A percentile compares a stretch with the other conserved stretches of the same genome.
These are phyloP conservation scores for Spondyliosoma cantharus DNA, from an alignment of 2,797 vertebrate species.

Conservation along the genomic window DNA sequence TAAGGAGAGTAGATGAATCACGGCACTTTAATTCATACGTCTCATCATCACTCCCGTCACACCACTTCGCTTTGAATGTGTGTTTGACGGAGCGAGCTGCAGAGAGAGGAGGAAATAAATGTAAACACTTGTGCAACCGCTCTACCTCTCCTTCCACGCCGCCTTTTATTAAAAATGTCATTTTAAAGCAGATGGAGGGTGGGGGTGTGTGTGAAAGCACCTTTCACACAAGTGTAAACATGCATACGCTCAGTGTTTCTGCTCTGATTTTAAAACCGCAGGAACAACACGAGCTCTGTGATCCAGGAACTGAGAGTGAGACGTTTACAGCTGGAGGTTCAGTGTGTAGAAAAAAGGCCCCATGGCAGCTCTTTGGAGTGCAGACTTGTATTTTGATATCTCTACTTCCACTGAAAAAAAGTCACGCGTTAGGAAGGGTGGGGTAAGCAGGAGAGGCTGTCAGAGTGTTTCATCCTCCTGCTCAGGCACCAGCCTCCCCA, in stretches of 20 bases:
- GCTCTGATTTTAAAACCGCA: conserved; percentile 47
- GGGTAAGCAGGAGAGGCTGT: conserved; percentile 17
- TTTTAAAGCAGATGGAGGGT: conserved; percentile 3
- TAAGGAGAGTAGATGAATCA: conserved; percentile 41
- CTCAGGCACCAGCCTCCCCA: conserved; percentile 43
- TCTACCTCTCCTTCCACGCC: conserved; percentile 22
- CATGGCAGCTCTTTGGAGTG: conserved; percentile 49
- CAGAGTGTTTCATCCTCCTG: conserved; percentile 51
- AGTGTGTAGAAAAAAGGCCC: conserved; percentile 24
- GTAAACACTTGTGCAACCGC: conserved; percentile 27
- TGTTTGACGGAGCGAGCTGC: conserved; percentile 11
- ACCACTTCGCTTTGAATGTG: conserved; percentile 28
- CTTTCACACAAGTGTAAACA: conserved; percentile 37
- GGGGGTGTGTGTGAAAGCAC: background rate
- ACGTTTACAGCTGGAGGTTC: conserved; percentile 36
- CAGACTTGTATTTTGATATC: conserved; percentile 47
- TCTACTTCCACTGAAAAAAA: conserved; percentile 50
- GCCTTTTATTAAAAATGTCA: conserved; percentile 35
- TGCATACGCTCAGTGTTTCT: conserved; percentile 13
- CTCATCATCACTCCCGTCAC: conserved; percentile 25
- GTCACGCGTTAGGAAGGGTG: conserved; percentile 8
- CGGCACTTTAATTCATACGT: conserved; percentile 43
- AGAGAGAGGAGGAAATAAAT: conserved; percentile 10
- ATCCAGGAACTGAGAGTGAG: conserved; percentile 49
- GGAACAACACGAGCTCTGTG: conserved; percentile 30